phyloP scores from a whole-genome alignment of 2,113 vertebrate species.

The Tympanuchus pallidicinctus region DNA sequence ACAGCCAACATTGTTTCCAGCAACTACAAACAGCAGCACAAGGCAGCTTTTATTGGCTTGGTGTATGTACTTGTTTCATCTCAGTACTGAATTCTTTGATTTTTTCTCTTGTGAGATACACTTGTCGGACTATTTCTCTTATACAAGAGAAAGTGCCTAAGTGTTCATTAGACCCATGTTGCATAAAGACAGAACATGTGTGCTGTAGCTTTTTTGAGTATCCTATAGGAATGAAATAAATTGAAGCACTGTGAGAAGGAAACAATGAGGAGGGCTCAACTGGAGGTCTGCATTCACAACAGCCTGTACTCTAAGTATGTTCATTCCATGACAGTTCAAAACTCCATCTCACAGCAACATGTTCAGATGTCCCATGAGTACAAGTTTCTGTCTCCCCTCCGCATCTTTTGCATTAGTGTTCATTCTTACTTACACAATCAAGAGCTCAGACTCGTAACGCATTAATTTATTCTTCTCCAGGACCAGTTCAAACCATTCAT shows the following conservation, averaged over 20 bases:
- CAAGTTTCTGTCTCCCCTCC: neutral
- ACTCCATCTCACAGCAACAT: neutral
- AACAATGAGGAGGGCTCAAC: neutral
- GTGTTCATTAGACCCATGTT: neutral
- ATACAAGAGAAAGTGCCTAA: neutral
- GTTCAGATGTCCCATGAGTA: neutral
- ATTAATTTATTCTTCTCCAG: constrained; percentile 94
- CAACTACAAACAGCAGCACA: neutral
- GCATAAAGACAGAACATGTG: neutral
- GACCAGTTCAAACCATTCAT: constrained; percentile 93
- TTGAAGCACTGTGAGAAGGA: neutral
- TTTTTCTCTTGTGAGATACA: neutral
- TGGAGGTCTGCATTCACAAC: neutral
- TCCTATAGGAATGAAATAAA: neutral
- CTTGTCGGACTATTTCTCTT: neutral
- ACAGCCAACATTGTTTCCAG: neutral
- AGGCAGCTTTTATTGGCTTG: neutral
- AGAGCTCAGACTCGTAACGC: constrained; percentile 91
- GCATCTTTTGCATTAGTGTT: neutral
- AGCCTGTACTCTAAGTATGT: neutral
- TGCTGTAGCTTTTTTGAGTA: neutral
- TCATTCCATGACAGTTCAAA: neutral
- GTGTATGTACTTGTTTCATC: neutral
- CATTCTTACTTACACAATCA: constrained; percentile 82
- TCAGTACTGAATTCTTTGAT: neutral